Percentiles rank a stretch among this genome's conserved stretches.
phyloP scores from a whole-genome alignment of 2,888 invertebrate species.

The Pristionchus exspectatus region DNA sequence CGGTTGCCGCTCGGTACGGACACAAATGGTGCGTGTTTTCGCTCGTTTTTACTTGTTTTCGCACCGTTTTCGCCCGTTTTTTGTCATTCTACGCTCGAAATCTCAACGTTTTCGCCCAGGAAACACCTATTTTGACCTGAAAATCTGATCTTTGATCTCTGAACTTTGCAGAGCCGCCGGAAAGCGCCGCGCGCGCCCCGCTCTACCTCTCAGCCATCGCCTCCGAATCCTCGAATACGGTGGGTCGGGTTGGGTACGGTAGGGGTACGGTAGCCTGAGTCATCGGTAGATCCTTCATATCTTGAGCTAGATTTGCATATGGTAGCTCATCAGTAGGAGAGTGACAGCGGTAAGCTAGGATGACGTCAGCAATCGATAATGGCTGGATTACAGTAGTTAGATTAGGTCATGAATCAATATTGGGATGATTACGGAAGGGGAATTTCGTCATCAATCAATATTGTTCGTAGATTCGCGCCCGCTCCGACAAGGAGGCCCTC shows the following conservation, averaged over 20 bases:
- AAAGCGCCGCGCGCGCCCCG: neutral
- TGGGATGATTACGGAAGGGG: neutral
- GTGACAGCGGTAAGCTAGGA: neutral
- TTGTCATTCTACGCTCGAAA: neutral
- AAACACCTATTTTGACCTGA: neutral
- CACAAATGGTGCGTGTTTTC: conserved; percentile 8
- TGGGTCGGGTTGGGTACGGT: neutral
- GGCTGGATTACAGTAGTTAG: neutral
- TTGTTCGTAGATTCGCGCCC: neutral
- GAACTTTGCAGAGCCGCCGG: neutral
- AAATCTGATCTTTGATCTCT: neutral
- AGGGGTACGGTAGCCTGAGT: neutral
- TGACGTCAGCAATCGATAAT: neutral
- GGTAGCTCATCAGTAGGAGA: neutral
- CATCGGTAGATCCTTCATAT: neutral
- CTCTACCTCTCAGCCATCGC: conserved; percentile 21
- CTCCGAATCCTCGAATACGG: conserved; percentile 41
- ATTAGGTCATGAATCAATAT: neutral
- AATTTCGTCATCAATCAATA: conserved; percentile 1
- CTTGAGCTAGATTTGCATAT: too few species aligned
- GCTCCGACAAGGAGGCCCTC: conserved; percentile 54
- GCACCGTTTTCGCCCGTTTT: neutral
- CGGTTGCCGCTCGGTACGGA: neutral
- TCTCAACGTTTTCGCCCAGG: neutral
- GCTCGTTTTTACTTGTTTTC: neutral